A percentile compares a stretch with the other conserved stretches of the same genome.
phyloP scores from a whole-genome alignment of 2,113 vertebrate genomes.

The Forbesichthys papilliferus region DNA sequence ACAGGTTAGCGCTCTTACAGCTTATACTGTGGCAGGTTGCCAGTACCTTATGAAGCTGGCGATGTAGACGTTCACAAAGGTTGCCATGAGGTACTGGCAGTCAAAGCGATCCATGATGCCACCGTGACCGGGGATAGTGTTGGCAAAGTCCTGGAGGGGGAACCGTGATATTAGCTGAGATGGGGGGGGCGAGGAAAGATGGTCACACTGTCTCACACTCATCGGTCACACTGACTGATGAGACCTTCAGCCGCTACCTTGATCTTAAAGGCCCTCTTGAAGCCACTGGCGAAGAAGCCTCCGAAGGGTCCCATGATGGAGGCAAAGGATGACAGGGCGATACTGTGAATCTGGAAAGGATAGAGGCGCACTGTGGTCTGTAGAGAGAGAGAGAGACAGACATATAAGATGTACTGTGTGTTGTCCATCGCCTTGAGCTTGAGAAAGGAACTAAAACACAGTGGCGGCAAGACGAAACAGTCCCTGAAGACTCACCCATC shows the following conservation, averaged over 20 bases:
- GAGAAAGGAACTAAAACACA: no score
- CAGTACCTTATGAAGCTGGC: slow-evolving; percentile 96
- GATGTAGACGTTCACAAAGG: slow-evolving; percentile 99
- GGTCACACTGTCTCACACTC: no score
- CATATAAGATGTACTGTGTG: neutral
- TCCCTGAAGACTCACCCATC: slow-evolving; percentile 83
- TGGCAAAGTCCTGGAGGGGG: slow-evolving; percentile 89
- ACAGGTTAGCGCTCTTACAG: neutral
- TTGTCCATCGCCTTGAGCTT: no score
- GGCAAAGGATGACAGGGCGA: slow-evolving; percentile 92
- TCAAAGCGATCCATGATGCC: slow-evolving; percentile 99
- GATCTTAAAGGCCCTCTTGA: slow-evolving; percentile 98
- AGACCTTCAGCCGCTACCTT: slow-evolving; percentile 78
- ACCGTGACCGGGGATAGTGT: slow-evolving; percentile 95
- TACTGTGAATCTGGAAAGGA: slow-evolving; percentile 98
- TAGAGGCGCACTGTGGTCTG: slow-evolving; percentile 91
- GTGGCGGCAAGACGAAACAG: neutral
- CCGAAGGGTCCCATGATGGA: slow-evolving; percentile 96
- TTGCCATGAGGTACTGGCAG: slow-evolving; percentile 99
- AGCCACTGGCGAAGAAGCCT: slow-evolving; percentile 97
- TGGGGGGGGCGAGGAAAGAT: neutral
- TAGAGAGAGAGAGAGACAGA: slow-evolving; percentile 15
- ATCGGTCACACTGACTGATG: neutral
- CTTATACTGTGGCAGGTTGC: neutral
- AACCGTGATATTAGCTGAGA: neutral